A percentile compares a stretch with the other conserved stretches of the same genome.
These are phyloP conservation scores for Ascidia mentula DNA, from an alignment of 23 tunicate species.

Conservation along the genomic window DNA sequence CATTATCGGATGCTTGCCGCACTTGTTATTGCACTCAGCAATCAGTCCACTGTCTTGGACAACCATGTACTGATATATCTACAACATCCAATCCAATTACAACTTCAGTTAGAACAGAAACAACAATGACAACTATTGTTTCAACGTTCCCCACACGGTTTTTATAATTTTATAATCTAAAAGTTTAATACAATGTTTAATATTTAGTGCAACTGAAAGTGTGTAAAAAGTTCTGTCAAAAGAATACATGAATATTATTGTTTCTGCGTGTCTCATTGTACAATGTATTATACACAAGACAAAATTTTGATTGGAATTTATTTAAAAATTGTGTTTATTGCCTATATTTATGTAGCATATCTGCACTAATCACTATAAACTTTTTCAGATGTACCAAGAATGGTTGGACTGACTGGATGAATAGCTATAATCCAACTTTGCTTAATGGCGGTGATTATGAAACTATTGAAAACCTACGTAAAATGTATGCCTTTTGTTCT, in stretches of 20 bases:
- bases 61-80: slow-evolving; percentile 10
- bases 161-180: not conserved
- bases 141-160: not conserved
- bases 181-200: too few species aligned
- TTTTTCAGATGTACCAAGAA: slow-evolving; percentile 1
- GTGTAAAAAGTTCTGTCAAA: too few species aligned
- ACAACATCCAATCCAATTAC: not conserved
- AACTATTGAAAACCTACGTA: slow-evolving; percentile 2
- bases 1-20: slow-evolving; percentile 28
- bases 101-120: not conserved
- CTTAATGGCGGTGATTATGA: slow-evolving; percentile 33
- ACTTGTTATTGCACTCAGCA: slow-evolving; percentile 28
- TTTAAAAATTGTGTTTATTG: too few species aligned
- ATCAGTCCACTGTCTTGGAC: slow-evolving; percentile 23
- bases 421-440: slow-evolving; percentile 28
- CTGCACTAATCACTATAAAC: too few species aligned
- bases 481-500: slow-evolving; percentile 14
- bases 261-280: too few species aligned
- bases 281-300: too few species aligned
- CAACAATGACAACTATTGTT: slow-evolving; percentile 4
- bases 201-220: too few species aligned
- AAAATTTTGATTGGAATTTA: too few species aligned
- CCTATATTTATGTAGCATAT: too few species aligned
- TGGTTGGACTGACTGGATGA: slow-evolving; percentile 43
- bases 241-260: too few species aligned